Percentiles rank a stretch among this genome's conserved stretches.
phyloP scores from a whole-genome alignment of 2,113 vertebrate species.

The Lophius piscatorius region DNA sequence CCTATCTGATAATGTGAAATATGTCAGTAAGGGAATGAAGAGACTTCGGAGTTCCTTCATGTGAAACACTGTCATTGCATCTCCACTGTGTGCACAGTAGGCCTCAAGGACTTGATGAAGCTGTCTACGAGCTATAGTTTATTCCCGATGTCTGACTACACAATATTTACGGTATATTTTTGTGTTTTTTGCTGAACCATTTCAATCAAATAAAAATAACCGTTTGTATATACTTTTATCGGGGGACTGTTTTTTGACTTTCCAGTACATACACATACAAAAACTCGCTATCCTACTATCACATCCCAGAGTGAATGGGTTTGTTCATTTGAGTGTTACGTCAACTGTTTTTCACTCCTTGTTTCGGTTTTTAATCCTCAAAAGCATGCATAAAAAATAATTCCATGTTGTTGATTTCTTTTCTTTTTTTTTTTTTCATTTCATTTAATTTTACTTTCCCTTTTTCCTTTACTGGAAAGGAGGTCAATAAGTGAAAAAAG shows the following conservation, averaged over 20 bases:
- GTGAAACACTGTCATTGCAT: conserved; percentile 7
- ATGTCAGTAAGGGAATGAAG: no score
- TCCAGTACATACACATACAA: conserved; percentile 1
- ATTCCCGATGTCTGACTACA: conserved; percentile 14
- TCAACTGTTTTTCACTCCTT: conserved; percentile 64
- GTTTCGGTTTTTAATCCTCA: conserved; percentile 66
- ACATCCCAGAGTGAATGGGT: conserved; percentile 34
- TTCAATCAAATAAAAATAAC: conserved; percentile 1
- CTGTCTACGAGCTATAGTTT: conserved; percentile 2
- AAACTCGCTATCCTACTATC: conserved; percentile 9
- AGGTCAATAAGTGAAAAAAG: conserved; percentile 69
- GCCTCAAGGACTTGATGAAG: background rate
- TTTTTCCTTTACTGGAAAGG: conserved; percentile 37
- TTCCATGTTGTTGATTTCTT: conserved; percentile 40
- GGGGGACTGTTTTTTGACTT: no score
- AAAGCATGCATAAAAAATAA: conserved; percentile 70
- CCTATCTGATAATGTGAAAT: no score
- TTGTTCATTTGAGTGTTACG: conserved; percentile 46
- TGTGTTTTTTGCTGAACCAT: background rate
- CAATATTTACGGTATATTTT: background rate
- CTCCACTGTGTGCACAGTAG: conserved; percentile 2
- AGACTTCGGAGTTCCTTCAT: no score
- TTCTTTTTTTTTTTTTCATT: background rate
- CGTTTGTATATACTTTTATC: background rate
- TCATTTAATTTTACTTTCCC: conserved; percentile 46